These are phyloP conservation scores for Trichoplusia ni DNA, from an alignment of 1,140 invertebrate species.

Conservation along the genomic window DNA sequence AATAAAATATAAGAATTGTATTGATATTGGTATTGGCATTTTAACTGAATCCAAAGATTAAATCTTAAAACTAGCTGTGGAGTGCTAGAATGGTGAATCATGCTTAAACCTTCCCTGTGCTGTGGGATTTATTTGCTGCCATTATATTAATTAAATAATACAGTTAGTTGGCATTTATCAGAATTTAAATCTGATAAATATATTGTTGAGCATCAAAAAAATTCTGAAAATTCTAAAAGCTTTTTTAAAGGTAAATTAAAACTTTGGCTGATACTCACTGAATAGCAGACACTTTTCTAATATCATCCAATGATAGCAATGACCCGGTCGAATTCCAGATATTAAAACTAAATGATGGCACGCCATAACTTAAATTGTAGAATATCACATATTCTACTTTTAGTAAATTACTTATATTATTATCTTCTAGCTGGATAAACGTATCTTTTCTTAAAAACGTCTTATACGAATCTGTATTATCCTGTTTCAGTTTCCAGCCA, in stretches of 20 bases:
- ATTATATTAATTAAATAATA: too few species aligned
- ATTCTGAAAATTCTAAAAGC: too few species aligned
- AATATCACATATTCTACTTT: constrained; percentile 69
- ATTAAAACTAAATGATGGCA: constrained; percentile 72
- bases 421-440: constrained; percentile 43
- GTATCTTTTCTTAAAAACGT: constrained; percentile 59
- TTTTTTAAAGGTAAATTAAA: too few species aligned
- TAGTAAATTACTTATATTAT: constrained; percentile 36
- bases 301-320: constrained; percentile 57
- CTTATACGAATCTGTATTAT: constrained; percentile 44
- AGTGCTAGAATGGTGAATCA: too few species aligned
- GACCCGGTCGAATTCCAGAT: constrained; percentile 63
- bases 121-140: too few species aligned
- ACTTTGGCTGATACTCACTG: constrained; percentile 56
- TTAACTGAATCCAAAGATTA: too few species aligned
- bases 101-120: too few species aligned
- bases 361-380: constrained; percentile 68
- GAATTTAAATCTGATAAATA: too few species aligned
- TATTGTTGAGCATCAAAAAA: too few species aligned
- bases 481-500: constrained; percentile 56
- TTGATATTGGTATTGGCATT: too few species aligned
- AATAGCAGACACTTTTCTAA: constrained; percentile 56
- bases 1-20: constrained; percentile 47
- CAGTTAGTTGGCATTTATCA: too few species aligned
- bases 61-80: too few species aligned